These are phyloP conservation scores for Stenichneumon culpator DNA, from an alignment of 2,888 invertebrate species.

Conservation along the genomic window DNA sequence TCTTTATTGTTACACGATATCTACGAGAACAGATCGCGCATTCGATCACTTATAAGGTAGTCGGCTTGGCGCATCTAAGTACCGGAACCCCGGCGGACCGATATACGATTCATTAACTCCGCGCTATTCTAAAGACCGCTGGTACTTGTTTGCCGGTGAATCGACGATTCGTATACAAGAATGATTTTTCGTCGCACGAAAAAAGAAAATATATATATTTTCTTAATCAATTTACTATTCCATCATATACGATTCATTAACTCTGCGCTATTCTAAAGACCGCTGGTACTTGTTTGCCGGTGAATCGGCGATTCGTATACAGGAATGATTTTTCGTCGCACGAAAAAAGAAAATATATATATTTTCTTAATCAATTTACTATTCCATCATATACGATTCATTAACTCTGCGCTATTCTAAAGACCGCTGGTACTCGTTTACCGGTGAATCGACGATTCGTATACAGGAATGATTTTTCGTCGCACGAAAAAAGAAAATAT, in stretches of 20 bases:
- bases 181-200: conserved; percentile 1
- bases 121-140: conserved; percentile 54
- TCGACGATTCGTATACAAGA: background rate
- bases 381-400: conserved; percentile 77
- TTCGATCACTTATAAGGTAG: conserved; percentile 52
- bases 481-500: background rate
- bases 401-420: conserved; percentile 75
- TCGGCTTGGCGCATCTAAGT: conserved; percentile 81
- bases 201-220: background rate
- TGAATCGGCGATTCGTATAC: background rate
- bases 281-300: conserved; percentile 9
- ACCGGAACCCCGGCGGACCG: conserved; percentile 78
- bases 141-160: background rate
- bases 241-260: conserved; percentile 81
- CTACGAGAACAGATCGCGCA: conserved; percentile 57
- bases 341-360: background rate
- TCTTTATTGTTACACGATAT: conserved; percentile 64
- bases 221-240: no score
- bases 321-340: conserved; percentile 2
- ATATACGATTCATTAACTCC: conserved; percentile 81
- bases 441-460: background rate
- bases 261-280: conserved; percentile 65
- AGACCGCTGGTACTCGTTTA: conserved; percentile 10
- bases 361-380: no score
- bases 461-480: conserved; percentile 5